These are phyloP conservation scores for Rhynchopsitta pachyrhyncha DNA, from an alignment of 2,113 vertebrate species.

Conservation along the genomic window DNA sequence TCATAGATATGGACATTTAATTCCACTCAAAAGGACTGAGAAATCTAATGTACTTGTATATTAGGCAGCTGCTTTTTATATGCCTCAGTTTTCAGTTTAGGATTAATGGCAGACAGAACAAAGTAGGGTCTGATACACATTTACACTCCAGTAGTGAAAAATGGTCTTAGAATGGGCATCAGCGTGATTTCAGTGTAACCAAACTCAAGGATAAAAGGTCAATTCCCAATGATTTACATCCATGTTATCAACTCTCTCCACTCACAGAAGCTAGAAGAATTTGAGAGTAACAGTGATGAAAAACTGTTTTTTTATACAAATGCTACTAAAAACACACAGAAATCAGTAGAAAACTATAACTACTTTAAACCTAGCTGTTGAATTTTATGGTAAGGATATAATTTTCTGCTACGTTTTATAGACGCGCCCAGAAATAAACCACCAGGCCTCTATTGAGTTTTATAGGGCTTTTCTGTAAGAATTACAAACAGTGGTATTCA, in stretches of 20 bases:
- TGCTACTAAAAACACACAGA: slow-evolving; percentile 9
- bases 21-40: neutral
- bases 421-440: slow-evolving; percentile 53
- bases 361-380: slow-evolving; percentile 44
- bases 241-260: neutral
- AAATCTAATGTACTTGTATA: neutral
- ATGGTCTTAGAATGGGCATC: neutral
- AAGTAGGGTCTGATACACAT: neutral
- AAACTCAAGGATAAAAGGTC: neutral
- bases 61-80: neutral
- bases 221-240: neutral
- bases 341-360: slow-evolving; percentile 60
- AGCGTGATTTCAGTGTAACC: neutral
- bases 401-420: slow-evolving; percentile 65
- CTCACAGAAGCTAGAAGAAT: neutral
- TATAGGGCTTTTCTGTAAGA: slow-evolving; percentile 46
- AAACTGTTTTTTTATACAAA: neutral
- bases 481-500: slow-evolving; percentile 52
- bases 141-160: neutral
- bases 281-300: neutral
- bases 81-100: neutral
- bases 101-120: neutral
- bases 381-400: slow-evolving; percentile 54
- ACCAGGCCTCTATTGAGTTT: slow-evolving; percentile 45
- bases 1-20: neutral